Base-by-base conservation (phyloP, 1,140 invertebrate genomes). In the Polypedilum vanderplanki region DNA sequence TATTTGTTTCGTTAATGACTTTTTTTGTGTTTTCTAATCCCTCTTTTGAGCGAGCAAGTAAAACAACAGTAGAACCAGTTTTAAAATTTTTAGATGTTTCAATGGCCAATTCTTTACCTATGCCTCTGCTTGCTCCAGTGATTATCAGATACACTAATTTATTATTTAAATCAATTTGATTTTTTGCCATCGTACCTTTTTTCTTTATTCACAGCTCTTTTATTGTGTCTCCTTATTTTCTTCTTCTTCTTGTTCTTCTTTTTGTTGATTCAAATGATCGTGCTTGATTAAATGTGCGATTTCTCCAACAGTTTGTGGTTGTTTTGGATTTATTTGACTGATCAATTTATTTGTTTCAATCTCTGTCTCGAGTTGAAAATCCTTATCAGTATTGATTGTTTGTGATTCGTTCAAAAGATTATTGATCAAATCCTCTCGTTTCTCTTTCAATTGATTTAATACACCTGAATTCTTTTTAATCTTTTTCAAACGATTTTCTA, bases 51-150 rank as follows among this genome's bases (percentile, higher is more conserved):
- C 93, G 87, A 10, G 94, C 93, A 33, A 95, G 77, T 1, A 96
- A 83, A n/a, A 96, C 78, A 77, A 95, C 82, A 15, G 89, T 79
- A 0, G 93, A 95, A 20, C 85, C 87, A 2, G 86, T 77, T 0
- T 85, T 84, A 40, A 86, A 79, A 75, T 87, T 85, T 0, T 74
- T 12, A 0, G 90, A 84, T 76, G 95, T 85, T 79, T 90, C 88
- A 17, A 89, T 81, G 24, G 93, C 90, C 73, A 97, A 87, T 77
- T 89, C 86, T 77, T 87, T 86, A 10, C 96, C 96, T 76, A 98
- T 93, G 41, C 96, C 96, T 80, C 90, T 88, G 76, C 93, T 95
- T 0, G 94, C 94, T 33, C 96, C 96, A 9, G 93, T 93, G 7
- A 98, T 83, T 8, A 95, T 79, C 76, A 86, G 84, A 77, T 85